phyloP scores from a whole-genome alignment of 2,113 vertebrate species.

The Alces alces region DNA sequence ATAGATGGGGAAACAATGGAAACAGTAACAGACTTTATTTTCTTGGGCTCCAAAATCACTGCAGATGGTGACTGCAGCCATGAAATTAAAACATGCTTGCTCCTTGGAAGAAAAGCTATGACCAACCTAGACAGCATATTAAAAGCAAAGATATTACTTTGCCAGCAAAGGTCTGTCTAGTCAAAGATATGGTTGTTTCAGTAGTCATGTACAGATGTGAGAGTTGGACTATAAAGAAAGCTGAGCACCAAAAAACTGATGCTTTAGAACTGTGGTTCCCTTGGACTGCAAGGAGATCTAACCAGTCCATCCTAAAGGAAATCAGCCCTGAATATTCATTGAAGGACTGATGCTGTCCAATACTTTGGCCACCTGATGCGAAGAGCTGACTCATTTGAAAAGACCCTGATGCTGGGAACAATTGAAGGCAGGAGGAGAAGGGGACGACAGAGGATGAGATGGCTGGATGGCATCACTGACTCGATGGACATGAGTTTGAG shows the following conservation, averaged over 20 bases:
- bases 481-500: not conserved
- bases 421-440: accelerated
- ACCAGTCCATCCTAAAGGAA: not conserved
- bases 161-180: not conserved
- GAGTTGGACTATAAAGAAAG: not conserved
- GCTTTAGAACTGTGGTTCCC: not conserved
- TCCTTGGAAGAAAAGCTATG: not conserved
- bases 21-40: not conserved
- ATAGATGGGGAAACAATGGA: not conserved
- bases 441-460: not conserved
- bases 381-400: not conserved
- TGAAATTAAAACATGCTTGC: not conserved
- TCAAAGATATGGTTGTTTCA: not conserved
- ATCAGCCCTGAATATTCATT: not conserved
- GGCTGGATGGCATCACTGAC: not conserved
- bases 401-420: not conserved
- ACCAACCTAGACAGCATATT: not conserved
- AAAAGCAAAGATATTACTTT: not conserved
- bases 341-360: not conserved
- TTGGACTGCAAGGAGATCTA: not conserved
- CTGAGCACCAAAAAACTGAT: not conserved
- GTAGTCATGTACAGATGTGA: not conserved
- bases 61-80: not conserved
- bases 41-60: not conserved
- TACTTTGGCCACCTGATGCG: not conserved